These are phyloP conservation scores for Gonioctena quinquepunctata DNA, from an alignment of 1,140 invertebrate species.

Conservation along the genomic window DNA sequence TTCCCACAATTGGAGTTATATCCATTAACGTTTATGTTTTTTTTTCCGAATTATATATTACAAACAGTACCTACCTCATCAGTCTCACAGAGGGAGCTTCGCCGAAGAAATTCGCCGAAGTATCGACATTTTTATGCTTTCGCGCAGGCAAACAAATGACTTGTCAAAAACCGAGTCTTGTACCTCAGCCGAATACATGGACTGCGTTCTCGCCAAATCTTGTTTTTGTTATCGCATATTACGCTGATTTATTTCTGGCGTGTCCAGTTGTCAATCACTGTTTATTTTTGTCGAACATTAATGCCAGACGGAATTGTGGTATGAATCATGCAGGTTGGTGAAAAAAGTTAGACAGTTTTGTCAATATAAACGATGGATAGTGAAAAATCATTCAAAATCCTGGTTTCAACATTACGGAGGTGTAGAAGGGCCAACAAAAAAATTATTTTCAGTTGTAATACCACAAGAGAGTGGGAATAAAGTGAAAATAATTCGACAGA, in stretches of 20 bases:
- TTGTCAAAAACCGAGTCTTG: constrained; percentile 8
- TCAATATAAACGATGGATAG: no score
- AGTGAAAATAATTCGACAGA: no score
- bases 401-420: no score
- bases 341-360: no score
- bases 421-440: no score
- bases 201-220: neutral
- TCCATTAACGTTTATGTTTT: no score
- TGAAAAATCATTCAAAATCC: no score
- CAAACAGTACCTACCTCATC: neutral
- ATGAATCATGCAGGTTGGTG: neutral
- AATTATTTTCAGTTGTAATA: no score
- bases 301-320: neutral
- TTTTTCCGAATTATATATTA: no score
- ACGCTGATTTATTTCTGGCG: neutral
- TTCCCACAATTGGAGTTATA: no score
- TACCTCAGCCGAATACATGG: constrained; percentile 1
- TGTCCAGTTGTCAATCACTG: neutral
- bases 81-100: neutral
- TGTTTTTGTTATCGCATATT: neutral
- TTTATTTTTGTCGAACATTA: neutral
- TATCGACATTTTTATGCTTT: constrained; percentile 8
- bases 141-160: constrained; percentile 2
- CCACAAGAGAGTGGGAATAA: no score
- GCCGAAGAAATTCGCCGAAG: neutral